Base-by-base conservation (phyloP, 2,797 vertebrate genomes). In the Masticophis lateralis region DNA sequence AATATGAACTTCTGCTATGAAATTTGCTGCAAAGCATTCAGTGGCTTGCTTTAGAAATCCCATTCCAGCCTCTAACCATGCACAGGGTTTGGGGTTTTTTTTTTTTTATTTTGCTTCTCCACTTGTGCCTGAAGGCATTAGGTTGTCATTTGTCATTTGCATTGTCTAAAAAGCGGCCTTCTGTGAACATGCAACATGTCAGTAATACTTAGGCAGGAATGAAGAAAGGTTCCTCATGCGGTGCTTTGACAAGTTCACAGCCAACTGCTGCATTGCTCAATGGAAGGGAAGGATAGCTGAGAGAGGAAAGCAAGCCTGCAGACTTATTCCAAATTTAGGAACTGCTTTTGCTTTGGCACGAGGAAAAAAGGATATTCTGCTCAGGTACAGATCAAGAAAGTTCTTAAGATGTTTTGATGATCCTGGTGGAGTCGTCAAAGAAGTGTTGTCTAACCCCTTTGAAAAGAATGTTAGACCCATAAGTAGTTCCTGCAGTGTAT, bases 131-230 rank as follows among this genome's bases (percentile, higher is more conserved):
- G 55, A 61, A 96, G 94, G 96, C 96, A 95, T 95, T 96, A 95
- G 92, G 93, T 96, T 97, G 95, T 96, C 95, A 96, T 96, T 96
- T 93, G 93, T 96, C 95, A 96, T 97, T 97, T 96, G 89, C 93
- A 96, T 93, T 96, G 95, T 95, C 94, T 96, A 95, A 96, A 95
- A 93, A 94, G 91, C 92, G 91, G 95, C 94, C 0, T 61, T 91
- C 95, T 95, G 94, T 93, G 94, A 95, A 96, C 95, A 92, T 12
- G 93, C 94, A 93, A 95, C 93, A 94, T 63, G 0, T 96, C 96
- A 97, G 94, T 0, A 0, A 87, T 86, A 94, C 14, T 95, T 96
- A 96, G 94, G 92, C 95, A 95, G 74, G 95, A 95, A 95, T 89
- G 91, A 95, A 95, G 95, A 91, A 95, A 89, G 95, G 94, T 95